phyloP scores from a whole-genome alignment of 2,797 vertebrate genomes.

The Gymnodraco acuticeps region DNA sequence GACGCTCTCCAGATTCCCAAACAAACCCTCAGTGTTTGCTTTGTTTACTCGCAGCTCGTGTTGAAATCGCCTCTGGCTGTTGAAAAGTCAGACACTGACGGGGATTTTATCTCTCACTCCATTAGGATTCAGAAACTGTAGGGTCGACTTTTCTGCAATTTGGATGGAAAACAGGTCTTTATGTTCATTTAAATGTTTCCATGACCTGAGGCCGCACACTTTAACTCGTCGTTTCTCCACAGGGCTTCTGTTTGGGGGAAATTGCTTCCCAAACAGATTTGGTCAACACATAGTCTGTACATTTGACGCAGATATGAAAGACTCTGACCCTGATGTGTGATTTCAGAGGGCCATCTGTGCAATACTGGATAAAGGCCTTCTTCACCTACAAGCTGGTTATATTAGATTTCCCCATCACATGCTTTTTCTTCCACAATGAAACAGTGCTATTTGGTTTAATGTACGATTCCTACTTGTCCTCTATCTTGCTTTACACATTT shows the following conservation, averaged over 20 bases:
- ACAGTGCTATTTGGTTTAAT: too few species aligned
- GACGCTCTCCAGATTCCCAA: slow-evolving; percentile 36
- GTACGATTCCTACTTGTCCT: too few species aligned
- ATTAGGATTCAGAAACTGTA: slow-evolving; percentile 1
- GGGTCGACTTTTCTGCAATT: neutral
- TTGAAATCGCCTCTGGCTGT: slow-evolving; percentile 15
- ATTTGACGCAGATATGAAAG: neutral
- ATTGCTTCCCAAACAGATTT: neutral
- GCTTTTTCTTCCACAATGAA: too few species aligned
- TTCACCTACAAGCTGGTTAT: neutral
- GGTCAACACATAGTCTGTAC: slow-evolving; percentile 15
- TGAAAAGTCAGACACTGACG: slow-evolving; percentile 6
- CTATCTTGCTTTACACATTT: too few species aligned
- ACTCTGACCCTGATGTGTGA: slow-evolving; percentile 8
- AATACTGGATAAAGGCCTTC: neutral
- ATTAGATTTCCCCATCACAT: neutral
- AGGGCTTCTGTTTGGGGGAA: neutral
- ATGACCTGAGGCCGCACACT: slow-evolving; percentile 15
- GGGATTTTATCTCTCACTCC: slow-evolving; percentile 11
- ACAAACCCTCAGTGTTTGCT: slow-evolving; percentile 51
- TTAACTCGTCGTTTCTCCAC: slow-evolving; percentile 6
- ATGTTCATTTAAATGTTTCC: slow-evolving; percentile 8
- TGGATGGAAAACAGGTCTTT: slow-evolving; percentile 11
- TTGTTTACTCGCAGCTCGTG: slow-evolving; percentile 12
- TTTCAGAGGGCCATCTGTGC: neutral